phyloP scores from a whole-genome alignment of 2,888 invertebrate species.

The Omphaloscelis lunosa region DNA sequence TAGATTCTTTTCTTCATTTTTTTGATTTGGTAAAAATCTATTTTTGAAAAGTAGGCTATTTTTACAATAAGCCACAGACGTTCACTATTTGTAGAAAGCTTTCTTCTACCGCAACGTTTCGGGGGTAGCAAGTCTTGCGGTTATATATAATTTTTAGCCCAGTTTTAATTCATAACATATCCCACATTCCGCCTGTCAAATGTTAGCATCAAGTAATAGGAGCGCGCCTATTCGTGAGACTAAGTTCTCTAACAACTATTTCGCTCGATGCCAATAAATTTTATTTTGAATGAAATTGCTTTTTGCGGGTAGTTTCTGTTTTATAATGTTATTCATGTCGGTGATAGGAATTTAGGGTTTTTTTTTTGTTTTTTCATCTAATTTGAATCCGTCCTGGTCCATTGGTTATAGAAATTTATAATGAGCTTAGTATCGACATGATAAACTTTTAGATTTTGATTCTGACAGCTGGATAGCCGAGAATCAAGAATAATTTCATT shows the following conservation, averaged over 20 bases:
- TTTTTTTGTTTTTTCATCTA: not conserved
- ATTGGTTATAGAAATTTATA: not conserved
- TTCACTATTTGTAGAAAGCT: constrained; percentile 61
- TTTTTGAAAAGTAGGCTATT: not conserved
- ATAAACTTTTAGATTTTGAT: not conserved
- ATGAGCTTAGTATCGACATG: not conserved
- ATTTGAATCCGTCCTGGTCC: too few species aligned
- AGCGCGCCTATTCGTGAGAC: not conserved
- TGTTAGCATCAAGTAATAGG: not conserved
- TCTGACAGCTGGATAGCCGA: not conserved
- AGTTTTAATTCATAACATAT: constrained; percentile 28
- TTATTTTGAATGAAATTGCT: not conserved
- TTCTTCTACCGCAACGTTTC: constrained; percentile 47
- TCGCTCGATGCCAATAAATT: not conserved
- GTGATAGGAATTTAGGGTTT: not conserved
- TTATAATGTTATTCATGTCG: not conserved
- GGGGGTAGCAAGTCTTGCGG: constrained; percentile 59
- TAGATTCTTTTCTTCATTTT: not conserved
- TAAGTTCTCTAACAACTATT: not conserved
- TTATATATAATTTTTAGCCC: constrained; percentile 51
- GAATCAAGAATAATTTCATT: not conserved
- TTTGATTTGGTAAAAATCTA: not conserved
- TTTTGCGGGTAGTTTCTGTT: not conserved
- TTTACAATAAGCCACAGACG: constrained; percentile 55
- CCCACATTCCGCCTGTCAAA: not conserved